phyloP scores from a whole-genome alignment of 1,140 invertebrate genomes.

The Platyscapa corneri region DNA sequence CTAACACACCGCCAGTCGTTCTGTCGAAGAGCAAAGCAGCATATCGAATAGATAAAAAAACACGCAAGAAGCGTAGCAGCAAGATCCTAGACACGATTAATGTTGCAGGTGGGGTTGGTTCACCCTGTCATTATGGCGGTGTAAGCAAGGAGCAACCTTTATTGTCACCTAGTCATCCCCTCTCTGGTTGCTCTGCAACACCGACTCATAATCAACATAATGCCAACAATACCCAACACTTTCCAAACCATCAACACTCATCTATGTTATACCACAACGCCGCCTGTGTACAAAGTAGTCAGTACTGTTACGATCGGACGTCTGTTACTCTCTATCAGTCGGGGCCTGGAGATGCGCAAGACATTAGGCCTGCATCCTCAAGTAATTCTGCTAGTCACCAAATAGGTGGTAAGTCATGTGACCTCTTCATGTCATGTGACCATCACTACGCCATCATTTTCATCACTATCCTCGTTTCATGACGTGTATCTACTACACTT shows the following conservation, averaged over 20 bases:
- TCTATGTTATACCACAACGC: conserved; percentile 75
- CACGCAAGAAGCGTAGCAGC: conserved; percentile 40
- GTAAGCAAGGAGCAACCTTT: conserved; percentile 72
- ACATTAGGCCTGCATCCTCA: conserved; percentile 68
- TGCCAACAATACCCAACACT: conserved; percentile 73
- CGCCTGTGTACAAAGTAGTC: conserved; percentile 73
- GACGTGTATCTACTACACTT: conserved; percentile 8
- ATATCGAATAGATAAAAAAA: conserved; percentile 47
- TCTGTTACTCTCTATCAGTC: conserved; percentile 75
- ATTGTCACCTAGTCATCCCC: conserved; percentile 76
- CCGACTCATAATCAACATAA: conserved; percentile 70
- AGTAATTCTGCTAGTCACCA: conserved; percentile 75
- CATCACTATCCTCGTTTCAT: conserved; percentile 27
- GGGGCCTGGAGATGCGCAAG: conserved; percentile 74
- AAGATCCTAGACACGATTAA: conserved; percentile 66
- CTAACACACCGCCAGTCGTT: conserved; percentile 40
- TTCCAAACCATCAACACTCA: conserved; percentile 71
- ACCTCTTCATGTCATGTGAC: conserved; percentile 73
- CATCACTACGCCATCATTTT: conserved; percentile 59
- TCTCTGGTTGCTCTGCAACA: conserved; percentile 69
- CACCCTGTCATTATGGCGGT: conserved; percentile 74
- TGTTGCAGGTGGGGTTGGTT: conserved; percentile 78
- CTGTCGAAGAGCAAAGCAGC: conserved; percentile 48
- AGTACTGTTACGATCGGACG: conserved; percentile 79
- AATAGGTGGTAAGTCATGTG: conserved; percentile 78